Base-by-base conservation (phyloP, 1,140 invertebrate species). In the Plutomurus gul region DNA sequence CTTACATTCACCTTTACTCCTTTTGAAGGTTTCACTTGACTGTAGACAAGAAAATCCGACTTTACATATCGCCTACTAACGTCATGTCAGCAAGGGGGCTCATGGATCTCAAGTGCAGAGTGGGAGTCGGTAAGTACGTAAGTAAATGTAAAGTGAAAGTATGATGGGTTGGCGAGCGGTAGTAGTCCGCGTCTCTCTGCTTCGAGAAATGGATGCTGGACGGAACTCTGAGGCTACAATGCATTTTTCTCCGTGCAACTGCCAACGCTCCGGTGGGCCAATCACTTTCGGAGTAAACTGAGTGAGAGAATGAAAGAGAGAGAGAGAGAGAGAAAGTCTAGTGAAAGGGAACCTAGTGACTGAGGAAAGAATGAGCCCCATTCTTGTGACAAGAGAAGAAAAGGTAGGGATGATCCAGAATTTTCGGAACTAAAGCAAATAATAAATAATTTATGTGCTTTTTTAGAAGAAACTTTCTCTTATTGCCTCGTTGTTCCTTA, bases 361-460 rank as follows among this genome's bases (percentile, higher is more conserved):
- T 36, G 18, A 60, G 27, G 56, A 30, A 65, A 27, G 27, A 25
- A 36, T 65, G 36, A 65, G 56, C 56, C 56, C 27, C 13, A 16
- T 36, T 33, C 27, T 65, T 30, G 27, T 65, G 56, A 65, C 56
- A 65, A 65, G 56, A 65, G 27, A 65, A 65, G 56, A 36, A 65
- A 65, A 65, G 56, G 56, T 30, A 33, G 18, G 18, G 56, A 65
- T 65, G 56, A 65, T 65, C 56, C 56, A 65, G 56, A 65, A 65
- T 65, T 65, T 65, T 65, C 56, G 36, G 56, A 65, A 65, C 56
- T 65, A 65, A 65, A 65, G 56, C 56, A 65, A 65, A 65, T 65
- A 65, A 65, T 65, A 65, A 65, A 65, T 65, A 65, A 65, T 65
- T 65, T 65, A 65, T 65, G 56, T 25, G 30, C 56, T 65, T 65